Base-by-base conservation (phyloP, 1,140 invertebrate species). In the Philaenus spumarius region DNA sequence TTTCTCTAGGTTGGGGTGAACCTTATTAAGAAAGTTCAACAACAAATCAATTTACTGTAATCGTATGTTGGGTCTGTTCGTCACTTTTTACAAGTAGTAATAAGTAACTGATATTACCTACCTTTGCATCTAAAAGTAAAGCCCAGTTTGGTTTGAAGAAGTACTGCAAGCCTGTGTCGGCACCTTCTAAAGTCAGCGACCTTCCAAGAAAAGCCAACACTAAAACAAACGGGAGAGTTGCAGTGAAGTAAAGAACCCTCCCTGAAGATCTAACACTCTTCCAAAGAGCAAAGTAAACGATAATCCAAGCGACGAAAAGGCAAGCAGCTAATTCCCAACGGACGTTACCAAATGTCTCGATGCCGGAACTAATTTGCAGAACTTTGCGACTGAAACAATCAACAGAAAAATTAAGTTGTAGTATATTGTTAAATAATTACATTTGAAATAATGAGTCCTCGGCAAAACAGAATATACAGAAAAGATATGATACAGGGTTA, bases 241-340 rank as follows among this genome's bases (percentile, higher is more conserved):
- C 88, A 6, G 92, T 94, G 66, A 95, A 83, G 72, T 94, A 94
- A 47, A 92, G 82, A 24, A 90, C 80, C 67, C 76, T 72, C 2
- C 89, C 90, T 65, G 87, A 85, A 43, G 88, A 90, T 69, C 88
- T 87, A 55, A 93, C 90, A 54, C 89, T 92, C 76, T 95, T 95
- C 87, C 92, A 95, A 40, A 95, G 83, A 46, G 89, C 90, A 71
- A 95, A 93, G 74, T 95, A 95, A 40, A 95, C 91, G 62, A 95
- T 75, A 39, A 93, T 78, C 91, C 92, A 95, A 53, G 89, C 89
- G 61, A 89, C 84, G 22, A 94, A 75, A 23, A 95, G 77, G 66
- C 89, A 93, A 24, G 89, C 85, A 17, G 92, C 85, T 30, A 95
- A 75, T 67, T 95, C 91, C 85, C 89, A 92, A 62, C 91, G 78